These are phyloP conservation scores for Xylota sylvarum DNA, from an alignment of 2,888 invertebrate genomes.

Conservation along the genomic window DNA sequence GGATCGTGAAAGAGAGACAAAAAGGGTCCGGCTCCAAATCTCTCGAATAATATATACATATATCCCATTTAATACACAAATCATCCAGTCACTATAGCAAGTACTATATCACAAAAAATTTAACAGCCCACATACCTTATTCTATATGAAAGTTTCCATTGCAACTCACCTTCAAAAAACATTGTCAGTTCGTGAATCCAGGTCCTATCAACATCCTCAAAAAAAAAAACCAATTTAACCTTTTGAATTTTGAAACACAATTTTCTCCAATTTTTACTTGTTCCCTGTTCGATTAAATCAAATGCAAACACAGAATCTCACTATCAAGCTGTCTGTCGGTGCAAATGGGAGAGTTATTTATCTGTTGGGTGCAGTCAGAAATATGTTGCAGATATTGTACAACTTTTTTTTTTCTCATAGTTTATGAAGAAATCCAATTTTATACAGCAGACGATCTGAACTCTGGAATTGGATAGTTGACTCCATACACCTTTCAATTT, in stretches of 20 bases:
- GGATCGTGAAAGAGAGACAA: too few relatives aligned
- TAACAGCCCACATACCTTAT: too few relatives aligned
- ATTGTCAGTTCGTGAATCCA: neutral
- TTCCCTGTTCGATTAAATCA: slow-evolving; percentile 31
- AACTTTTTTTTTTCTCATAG: slow-evolving; percentile 18
- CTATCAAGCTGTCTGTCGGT: slow-evolving; percentile 19
- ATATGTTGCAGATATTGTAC: slow-evolving; percentile 17
- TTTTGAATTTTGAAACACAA: neutral
- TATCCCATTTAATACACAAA: too few relatives aligned
- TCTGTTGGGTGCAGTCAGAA: slow-evolving; percentile 16
- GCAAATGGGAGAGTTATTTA: slow-evolving; percentile 16
- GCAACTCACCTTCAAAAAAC: neutral
- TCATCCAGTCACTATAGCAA: too few relatives aligned
- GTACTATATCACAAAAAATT: too few relatives aligned
- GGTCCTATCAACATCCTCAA: too few relatives aligned
- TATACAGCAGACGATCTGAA: slow-evolving; percentile 21
- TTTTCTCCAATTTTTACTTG: neutral
- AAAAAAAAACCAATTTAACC: neutral
- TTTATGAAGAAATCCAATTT: slow-evolving; percentile 54
- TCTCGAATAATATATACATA: too few relatives aligned
- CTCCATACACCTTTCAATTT: slow-evolving; percentile 41
- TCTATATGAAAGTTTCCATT: too few relatives aligned
- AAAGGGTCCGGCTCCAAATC: too few relatives aligned
- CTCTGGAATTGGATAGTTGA: slow-evolving; percentile 47
- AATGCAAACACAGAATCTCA: slow-evolving; percentile 31